Percentiles rank a stretch among this genome's conserved stretches.
These are phyloP conservation scores for Psittacula echo DNA, from an alignment of 2,797 vertebrate species.

Conservation along the genomic window DNA sequence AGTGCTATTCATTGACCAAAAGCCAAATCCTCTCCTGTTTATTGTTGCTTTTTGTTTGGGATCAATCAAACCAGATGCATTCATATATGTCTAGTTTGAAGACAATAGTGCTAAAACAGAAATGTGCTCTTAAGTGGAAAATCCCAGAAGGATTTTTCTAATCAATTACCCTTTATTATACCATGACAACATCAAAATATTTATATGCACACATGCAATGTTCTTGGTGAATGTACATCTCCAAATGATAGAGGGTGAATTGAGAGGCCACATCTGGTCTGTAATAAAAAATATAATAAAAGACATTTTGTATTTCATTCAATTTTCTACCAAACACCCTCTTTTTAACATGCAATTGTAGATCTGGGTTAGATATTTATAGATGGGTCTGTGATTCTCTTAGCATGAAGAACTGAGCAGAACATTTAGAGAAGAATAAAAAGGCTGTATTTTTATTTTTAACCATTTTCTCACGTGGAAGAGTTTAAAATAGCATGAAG, in stretches of 20 bases:
- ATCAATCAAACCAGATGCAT: constrained; percentile 12
- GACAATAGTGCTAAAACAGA: constrained; percentile 26
- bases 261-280: constrained; percentile 61
- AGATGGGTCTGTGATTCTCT: constrained; percentile 64
- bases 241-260: constrained; percentile 50
- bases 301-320: constrained; percentile 48
- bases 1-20: background rate
- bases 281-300: constrained; percentile 58
- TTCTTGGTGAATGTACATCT: constrained; percentile 47
- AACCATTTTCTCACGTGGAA: constrained; percentile 48
- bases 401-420: constrained; percentile 60
- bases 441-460: constrained; percentile 69
- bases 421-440: constrained; percentile 59
- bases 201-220: constrained; percentile 37
- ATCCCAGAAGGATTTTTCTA: constrained; percentile 38
- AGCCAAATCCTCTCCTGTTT: constrained; percentile 10
- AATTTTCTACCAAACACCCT: constrained; percentile 45
- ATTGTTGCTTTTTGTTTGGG: constrained; percentile 9
- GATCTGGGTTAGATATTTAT: constrained; percentile 81
- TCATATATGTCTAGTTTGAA: background rate
- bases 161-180: constrained; percentile 55
- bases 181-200: constrained; percentile 62
- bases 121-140: constrained; percentile 33
- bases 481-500: constrained; percentile 55
- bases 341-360: constrained; percentile 54